Evolutionary conservation across 2,797 vertebrate species (phyloP).

Genomic region (Phoxinus dragarum): DNA sequence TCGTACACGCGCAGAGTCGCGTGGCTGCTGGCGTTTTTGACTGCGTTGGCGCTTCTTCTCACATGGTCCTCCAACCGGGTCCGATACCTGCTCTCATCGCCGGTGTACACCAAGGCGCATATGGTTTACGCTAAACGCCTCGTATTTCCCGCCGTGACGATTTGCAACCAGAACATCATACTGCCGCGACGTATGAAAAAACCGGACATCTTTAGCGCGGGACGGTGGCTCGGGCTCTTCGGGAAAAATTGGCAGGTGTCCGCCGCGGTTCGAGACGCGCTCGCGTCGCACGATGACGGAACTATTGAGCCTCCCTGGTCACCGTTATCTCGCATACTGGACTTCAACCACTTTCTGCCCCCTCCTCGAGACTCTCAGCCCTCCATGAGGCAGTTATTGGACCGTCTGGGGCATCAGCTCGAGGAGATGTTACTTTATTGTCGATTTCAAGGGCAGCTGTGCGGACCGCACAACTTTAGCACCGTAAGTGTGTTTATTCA

Average conservation of each 20-base stretch:
- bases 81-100: slow-evolving; percentile 83
- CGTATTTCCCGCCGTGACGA: slow-evolving; percentile 84
- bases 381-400: slow-evolving; percentile 79
- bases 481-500: slow-evolving; percentile 78
- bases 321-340: slow-evolving; percentile 79
- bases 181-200: slow-evolving; percentile 83
- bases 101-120: slow-evolving; percentile 83
- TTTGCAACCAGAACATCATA: slow-evolving; percentile 85
- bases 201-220: slow-evolving; percentile 83
- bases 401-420: slow-evolving; percentile 84
- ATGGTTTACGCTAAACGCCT: slow-evolving; percentile 83
- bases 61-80: slow-evolving; percentile 84
- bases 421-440: slow-evolving; percentile 86
- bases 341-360: slow-evolving; percentile 86
- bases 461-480: slow-evolving; percentile 86
- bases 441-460: slow-evolving; percentile 82
- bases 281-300: slow-evolving; percentile 63
- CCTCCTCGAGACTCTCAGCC: slow-evolving; percentile 81
- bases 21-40: slow-evolving; percentile 80
- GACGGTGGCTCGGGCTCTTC: slow-evolving; percentile 83
- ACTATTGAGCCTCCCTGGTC: slow-evolving; percentile 75
- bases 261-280: slow-evolving; percentile 75
- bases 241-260: slow-evolving; percentile 80
- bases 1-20: slow-evolving; percentile 80
- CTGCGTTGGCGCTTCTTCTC: slow-evolving; percentile 78